A percentile compares a stretch with the other conserved stretches of the same genome.
Conservation (phyloP, 2,797 vertebrate species). For the Malurus leucopterus region DNA sequence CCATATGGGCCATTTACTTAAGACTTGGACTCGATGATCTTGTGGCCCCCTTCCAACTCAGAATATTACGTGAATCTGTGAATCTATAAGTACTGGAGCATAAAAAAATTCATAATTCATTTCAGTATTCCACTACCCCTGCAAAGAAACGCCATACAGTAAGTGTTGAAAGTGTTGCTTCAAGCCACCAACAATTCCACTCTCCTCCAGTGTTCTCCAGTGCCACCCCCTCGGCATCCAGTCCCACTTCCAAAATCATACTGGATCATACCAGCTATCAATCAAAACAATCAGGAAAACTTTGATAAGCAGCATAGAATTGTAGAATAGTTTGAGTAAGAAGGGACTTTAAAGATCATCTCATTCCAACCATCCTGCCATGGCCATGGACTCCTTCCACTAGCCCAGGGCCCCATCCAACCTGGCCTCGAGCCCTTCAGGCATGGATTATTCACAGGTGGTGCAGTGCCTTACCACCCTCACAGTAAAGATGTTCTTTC, state of each 20-base stretch:
- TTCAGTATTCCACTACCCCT: neutral
- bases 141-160: rapidly evolving
- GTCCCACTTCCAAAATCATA: neutral
- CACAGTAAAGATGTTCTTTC: neutral
- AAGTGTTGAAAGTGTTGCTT: neutral
- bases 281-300: neutral
- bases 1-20: neutral
- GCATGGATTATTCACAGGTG: rapidly evolving
- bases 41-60: neutral
- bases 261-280: neutral
- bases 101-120: neutral
- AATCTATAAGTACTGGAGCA: neutral
- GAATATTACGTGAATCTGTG: neutral
- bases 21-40: neutral
- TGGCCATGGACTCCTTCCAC: no score
- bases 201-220: rapidly evolving
- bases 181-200: neutral
- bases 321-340: neutral
- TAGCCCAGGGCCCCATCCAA: neutral
- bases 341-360: neutral
- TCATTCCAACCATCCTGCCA: rapidly evolving
- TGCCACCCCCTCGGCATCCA: neutral
- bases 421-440: neutral
- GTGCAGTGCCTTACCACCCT: neutral
- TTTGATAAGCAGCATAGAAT: neutral